Conservation (phyloP, 2,888 invertebrate species). For the Sphinx pinastri region DNA sequence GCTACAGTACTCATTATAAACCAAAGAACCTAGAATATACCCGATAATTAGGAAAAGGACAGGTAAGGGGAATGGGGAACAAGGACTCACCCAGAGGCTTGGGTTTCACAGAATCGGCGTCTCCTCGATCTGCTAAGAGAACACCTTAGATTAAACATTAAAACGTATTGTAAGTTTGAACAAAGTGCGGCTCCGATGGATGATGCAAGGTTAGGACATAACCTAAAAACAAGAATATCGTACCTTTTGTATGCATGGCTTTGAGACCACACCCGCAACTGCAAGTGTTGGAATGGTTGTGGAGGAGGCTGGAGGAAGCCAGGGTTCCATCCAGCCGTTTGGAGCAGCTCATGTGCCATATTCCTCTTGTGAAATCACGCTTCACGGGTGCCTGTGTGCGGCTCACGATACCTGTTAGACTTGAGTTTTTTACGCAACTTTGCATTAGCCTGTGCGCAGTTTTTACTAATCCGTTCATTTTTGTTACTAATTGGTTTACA, state of each 20-base stretch:
- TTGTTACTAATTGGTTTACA: background rate
- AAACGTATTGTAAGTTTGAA: background rate
- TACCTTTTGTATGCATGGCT: slow-evolving; percentile 89
- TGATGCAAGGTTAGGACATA: slow-evolving; percentile 68
- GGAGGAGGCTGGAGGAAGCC: slow-evolving; percentile 66
- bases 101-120: slow-evolving; percentile 49
- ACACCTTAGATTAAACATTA: slow-evolving; percentile 27
- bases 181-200: slow-evolving; percentile 37
- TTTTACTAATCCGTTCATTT: slow-evolving; percentile 88
- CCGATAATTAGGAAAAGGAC: slow-evolving; percentile 34
- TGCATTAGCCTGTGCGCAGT: slow-evolving; percentile 82
- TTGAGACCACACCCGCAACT: slow-evolving; percentile 87
- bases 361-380: slow-evolving; percentile 87
- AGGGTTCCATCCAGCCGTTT: slow-evolving; percentile 65
- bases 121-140: slow-evolving; percentile 60
- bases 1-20: background rate
- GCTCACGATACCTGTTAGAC: slow-evolving; percentile 65
- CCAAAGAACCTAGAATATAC: slow-evolving; percentile 24
- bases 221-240: slow-evolving; percentile 57
- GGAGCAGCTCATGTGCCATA: slow-evolving; percentile 88
- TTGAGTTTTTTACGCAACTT: slow-evolving; percentile 66
- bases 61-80: slow-evolving; percentile 36
- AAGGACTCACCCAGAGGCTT: slow-evolving; percentile 73
- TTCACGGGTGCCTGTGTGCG: slow-evolving; percentile 77
- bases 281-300: slow-evolving; percentile 86